phyloP scores from a whole-genome alignment of 2,888 invertebrate species.

The Clistopyga incitator region DNA sequence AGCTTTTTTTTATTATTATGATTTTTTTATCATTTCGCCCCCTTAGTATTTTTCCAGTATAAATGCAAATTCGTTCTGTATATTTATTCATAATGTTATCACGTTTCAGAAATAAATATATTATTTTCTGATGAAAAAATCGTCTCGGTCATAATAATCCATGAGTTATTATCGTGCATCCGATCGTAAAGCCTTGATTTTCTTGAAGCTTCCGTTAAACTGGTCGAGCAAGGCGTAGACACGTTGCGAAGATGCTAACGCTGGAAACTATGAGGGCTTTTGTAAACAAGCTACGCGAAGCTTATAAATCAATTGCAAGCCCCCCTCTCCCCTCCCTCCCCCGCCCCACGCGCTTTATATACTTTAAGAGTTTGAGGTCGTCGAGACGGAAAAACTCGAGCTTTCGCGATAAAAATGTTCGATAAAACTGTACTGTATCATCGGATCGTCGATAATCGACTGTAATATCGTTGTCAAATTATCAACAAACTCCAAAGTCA shows the following conservation, averaged over 20 bases:
- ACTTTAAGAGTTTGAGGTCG: constrained; percentile 11
- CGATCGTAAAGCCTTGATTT: neutral
- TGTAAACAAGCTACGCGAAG: constrained; percentile 20
- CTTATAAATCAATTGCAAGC: constrained; percentile 29
- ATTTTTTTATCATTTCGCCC: neutral
- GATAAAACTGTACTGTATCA: constrained; percentile 8
- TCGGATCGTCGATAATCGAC: neutral
- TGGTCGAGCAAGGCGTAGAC: constrained; percentile 12
- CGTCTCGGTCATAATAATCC: neutral
- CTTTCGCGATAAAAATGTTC: neutral
- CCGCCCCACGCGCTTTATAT: neutral
- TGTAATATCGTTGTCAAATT: constrained; percentile 9
- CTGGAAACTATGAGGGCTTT: constrained; percentile 14
- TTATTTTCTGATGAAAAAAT: neutral
- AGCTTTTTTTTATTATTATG: neutral
- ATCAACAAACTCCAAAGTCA: constrained; percentile 4
- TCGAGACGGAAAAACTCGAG: constrained; percentile 1
- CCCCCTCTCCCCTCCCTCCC: neutral
- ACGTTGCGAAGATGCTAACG: constrained; percentile 17
- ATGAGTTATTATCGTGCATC: neutral
- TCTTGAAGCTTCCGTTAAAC: constrained; percentile 18
- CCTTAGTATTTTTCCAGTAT: neutral
- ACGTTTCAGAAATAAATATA: too few relatives aligned
- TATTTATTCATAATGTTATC: neutral
- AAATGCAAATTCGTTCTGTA: neutral